Percentiles rank a stretch among this genome's conserved stretches.
Evolutionary conservation across 2,113 vertebrate genomes (phyloP).

Genomic region (Circaetus gallicus): DNA sequence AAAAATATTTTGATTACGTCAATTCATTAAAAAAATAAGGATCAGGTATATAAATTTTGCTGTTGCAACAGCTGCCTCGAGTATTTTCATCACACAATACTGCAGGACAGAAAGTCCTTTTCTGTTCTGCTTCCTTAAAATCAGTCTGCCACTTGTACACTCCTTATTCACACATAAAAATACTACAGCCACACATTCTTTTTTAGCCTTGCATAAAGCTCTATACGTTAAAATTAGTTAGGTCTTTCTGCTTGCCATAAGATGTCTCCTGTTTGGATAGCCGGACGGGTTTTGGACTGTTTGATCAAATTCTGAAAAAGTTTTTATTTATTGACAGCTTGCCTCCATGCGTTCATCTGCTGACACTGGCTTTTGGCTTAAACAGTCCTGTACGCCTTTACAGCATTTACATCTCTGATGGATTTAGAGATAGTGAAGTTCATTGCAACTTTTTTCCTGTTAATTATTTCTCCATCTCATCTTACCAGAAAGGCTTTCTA

Average conservation of each 20-base stretch:
- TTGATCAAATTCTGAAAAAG: background rate
- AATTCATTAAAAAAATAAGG: background rate
- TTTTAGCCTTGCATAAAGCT: background rate
- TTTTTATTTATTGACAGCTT: background rate
- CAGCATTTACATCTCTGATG: background rate
- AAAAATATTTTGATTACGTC: background rate
- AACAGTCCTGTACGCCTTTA: background rate
- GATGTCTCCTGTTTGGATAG: background rate
- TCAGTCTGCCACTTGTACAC: background rate
- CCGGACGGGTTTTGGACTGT: background rate
- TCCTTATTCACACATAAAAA: background rate
- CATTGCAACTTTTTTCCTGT: background rate
- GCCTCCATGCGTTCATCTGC: background rate
- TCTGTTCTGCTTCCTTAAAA: background rate
- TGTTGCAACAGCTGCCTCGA: background rate
- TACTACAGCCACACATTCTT: background rate
- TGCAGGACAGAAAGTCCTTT: background rate
- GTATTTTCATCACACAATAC: background rate
- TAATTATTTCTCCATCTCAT: background rate
- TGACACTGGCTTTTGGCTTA: background rate
- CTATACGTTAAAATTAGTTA: background rate
- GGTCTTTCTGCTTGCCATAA: background rate
- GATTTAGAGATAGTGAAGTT: slow-evolving; percentile 5
- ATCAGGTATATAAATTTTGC: background rate
- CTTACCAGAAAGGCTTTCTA: background rate